phyloP scores from a whole-genome alignment of 2,888 invertebrate species.

The Meghimatium bilineatum region DNA sequence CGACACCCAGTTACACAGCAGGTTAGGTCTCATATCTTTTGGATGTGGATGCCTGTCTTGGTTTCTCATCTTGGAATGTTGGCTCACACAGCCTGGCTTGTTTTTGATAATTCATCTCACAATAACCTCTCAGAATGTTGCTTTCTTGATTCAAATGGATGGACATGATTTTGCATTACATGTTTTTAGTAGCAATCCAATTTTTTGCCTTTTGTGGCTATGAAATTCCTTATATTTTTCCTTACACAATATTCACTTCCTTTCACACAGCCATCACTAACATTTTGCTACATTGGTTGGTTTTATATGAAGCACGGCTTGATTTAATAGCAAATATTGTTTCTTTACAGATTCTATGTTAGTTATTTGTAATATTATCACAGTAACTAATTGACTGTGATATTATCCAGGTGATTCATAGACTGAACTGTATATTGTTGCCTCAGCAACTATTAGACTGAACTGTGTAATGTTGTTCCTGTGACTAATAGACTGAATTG shows the following conservation, averaged over 20 bases:
- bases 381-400: not conserved
- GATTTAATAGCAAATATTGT: not conserved
- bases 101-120: not conserved
- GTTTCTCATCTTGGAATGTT: conserved; percentile 38
- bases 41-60: conserved; percentile 40
- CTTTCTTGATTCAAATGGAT: conserved; percentile 11
- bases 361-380: not conserved
- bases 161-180: conserved; percentile 14
- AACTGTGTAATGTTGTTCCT: not conserved
- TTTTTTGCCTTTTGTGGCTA: not conserved
- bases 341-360: not conserved
- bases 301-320: conserved; percentile 6
- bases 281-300: not conserved
- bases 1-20: not conserved
- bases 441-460: too few relatives aligned
- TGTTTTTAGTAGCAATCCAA: not conserved
- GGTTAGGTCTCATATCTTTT: conserved; percentile 41
- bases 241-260: not conserved
- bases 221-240: not conserved
- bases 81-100: conserved; percentile 29
- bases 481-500: not conserved
- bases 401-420: not conserved
- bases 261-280: not conserved
- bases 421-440: not conserved
- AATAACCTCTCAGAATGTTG: not conserved